Evolutionary conservation across 2,113 vertebrate genomes (phyloP), one percentile per base, ranked within the genome.

Genomic region (Melozone crissalis): DNA sequence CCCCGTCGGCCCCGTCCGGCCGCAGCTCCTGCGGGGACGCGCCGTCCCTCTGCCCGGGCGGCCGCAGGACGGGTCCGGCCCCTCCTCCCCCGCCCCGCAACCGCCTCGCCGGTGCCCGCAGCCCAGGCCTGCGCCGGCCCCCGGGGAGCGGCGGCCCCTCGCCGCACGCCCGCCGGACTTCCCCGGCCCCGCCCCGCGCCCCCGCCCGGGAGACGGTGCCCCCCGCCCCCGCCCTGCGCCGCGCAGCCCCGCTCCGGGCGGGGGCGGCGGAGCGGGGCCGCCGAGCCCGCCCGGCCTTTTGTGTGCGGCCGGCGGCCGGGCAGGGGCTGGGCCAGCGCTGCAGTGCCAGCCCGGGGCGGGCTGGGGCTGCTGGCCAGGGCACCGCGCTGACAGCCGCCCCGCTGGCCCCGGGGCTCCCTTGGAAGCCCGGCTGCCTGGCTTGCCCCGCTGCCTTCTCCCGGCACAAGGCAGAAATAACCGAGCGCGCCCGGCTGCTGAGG

Each of bases 211-310:
- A 51, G 49, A 51, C 49, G 49, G 26, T 51, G 49, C 49, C 49
- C 49, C 49, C 49, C 26, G 26, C 49, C 49, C 49, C 49, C 49
- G 49, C 49, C 49, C 49, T 51, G 49, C 49, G 49, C 49, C 49
- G 49, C 49, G 49, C 49, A 51, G 49, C 49, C 26, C 49, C 26
- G 49, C 49, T 51, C 49, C 26, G 49, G 73, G 73, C 59, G 81
- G 91, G 95, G 95, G 93, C 61, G 94, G 92, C 66, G 84, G 91
- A 87, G 52, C 93, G 46, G 75, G 94, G 74, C 96, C 80, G 96
- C 84, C 9, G 67, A 82, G 72, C 74, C 93, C 54, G 90, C 76
- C 44, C 44, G 84, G 66, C 71, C 91, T 82, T 95, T 95, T 95
- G 94, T 95, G 92, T 47, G 67, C 37, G 81, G 62, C 77, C 46